Conservation (phyloP, 1,140 invertebrate species). For the Pararge aegeria region DNA sequence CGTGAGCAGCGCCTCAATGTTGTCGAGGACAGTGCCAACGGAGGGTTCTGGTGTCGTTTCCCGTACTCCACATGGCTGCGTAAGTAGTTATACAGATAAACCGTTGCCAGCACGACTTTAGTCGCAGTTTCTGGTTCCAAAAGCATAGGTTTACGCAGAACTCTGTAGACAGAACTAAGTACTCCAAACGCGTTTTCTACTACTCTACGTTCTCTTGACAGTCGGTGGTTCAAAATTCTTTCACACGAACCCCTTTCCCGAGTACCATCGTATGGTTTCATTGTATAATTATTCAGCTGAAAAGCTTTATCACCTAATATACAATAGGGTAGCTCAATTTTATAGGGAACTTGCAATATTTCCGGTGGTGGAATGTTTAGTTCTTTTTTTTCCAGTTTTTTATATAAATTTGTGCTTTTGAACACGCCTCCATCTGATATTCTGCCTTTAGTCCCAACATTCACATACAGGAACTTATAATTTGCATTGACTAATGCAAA, state of each 20-base stretch:
- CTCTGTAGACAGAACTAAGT: not conserved
- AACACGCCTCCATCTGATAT: conserved; percentile 27
- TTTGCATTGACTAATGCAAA: conserved; percentile 28
- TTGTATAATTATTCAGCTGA: not conserved
- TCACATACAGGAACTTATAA: conserved; percentile 25
- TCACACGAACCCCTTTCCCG: not conserved
- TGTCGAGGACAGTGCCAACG: no score
- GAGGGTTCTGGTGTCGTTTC: no score
- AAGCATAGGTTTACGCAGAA: no score
- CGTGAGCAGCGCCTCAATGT: no score
- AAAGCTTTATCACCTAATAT: not conserved
- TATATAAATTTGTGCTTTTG: not conserved
- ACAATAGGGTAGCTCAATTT: not conserved
- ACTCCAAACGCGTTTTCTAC: not conserved
- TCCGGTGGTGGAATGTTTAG: not conserved
- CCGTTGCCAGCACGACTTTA: no score
- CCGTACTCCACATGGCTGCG: no score
- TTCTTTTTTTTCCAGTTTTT: not conserved
- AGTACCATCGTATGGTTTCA: not conserved
- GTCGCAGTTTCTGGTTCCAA: no score
- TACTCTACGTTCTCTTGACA: not conserved
- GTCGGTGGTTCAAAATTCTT: not conserved
- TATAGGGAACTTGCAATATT: not conserved
- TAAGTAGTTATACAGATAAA: no score
- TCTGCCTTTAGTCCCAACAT: conserved; percentile 26